Base-by-base conservation (phyloP, 2,113 vertebrate genomes). In the Corydoras sp. region DNA sequence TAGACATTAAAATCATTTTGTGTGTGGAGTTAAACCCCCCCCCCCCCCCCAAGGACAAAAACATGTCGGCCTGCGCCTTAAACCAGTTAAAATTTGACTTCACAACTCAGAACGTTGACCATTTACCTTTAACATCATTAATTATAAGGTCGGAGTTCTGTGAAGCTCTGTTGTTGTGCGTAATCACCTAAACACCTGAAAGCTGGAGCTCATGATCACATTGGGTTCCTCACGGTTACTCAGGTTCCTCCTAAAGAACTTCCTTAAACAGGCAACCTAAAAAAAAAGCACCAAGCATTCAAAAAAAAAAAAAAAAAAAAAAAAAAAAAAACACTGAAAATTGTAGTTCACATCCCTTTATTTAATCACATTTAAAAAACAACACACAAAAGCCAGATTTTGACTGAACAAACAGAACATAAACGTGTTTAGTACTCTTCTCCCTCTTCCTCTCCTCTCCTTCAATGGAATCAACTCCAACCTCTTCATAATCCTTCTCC, bases 401-500 rank as follows among this genome's bases (percentile, higher is more conserved):
- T 31, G 32, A n/a, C 54, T 58, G 24, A 31, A 75, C 43, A 72
- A 12, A 71, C 24, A 51, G 55, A 35, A 68, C 65, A 8, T 51
- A 29, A 49, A 58, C 11, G 7, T 49, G 13, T 76, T 62, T 78
- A 82, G 62, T 82, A 93, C 32, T 93, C 92, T 69, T 92, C 93
- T 79, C 93, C 93, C 79, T 94, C 93, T 80, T 95, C 93, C 71
- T 95, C 93, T 63, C 81, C 49, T 96, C 93, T 14, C 92, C 92
- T 81, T 93, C 93, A 66, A 94, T 81, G 62, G 92, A 93, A 69
- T 94, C 94, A 0, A 91, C 77, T 31, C 84, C 85, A 12, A 86
- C 85, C 50, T 85, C 83, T 60, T 86, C 82, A 58, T 86, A 86
- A 80, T 85, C 83, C 29, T 85, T 84, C 78, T 84, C 83, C 75